phyloP scores from a whole-genome alignment of 2,888 invertebrate species.

The Cryptus viduatorius region DNA sequence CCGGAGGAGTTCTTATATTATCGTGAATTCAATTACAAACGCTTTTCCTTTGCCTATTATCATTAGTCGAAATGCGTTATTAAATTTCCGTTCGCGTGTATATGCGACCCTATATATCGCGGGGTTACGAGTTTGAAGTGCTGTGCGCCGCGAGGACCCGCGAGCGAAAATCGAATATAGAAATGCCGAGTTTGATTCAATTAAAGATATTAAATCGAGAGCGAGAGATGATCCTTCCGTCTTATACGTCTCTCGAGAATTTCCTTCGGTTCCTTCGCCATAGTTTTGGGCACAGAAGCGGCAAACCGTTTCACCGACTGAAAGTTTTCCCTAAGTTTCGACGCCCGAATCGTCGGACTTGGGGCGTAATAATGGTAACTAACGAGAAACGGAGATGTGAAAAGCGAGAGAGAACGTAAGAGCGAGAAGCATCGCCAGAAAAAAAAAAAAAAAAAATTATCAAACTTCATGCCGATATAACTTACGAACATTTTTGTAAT shows the following conservation, averaged over 20 bases:
- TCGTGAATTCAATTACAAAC: slow-evolving; percentile 32
- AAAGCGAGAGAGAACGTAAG: not conserved
- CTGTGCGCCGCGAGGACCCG: not conserved
- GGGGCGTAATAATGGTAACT: slow-evolving; percentile 5
- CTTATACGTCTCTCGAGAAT: slow-evolving; percentile 43
- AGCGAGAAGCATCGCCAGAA: not conserved
- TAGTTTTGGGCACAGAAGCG: slow-evolving; percentile 23
- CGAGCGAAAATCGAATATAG: slow-evolving; percentile 31
- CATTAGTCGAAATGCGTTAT: slow-evolving; percentile 49
- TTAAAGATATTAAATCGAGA: slow-evolving; percentile 65
- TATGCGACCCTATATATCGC: not conserved
- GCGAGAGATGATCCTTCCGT: slow-evolving; percentile 16
- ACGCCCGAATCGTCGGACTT: slow-evolving; percentile 34
- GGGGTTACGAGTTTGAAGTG: too few relatives aligned
- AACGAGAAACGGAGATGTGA: slow-evolving; percentile 2
- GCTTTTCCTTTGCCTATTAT: slow-evolving; percentile 12
- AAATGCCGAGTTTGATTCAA: slow-evolving; percentile 50
- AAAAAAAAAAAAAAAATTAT: not conserved
- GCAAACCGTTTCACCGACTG: slow-evolving; percentile 27
- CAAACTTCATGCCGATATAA: not conserved
- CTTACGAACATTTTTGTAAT: slow-evolving; percentile 23
- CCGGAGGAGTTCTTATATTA: slow-evolving; percentile 1
- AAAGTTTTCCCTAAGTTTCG: slow-evolving; percentile 60
- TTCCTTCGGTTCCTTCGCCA: slow-evolving; percentile 36
- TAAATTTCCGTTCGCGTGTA: slow-evolving; percentile 36